Percentiles rank a stretch among this genome's conserved stretches.
Evolutionary conservation across 2,797 vertebrate species (phyloP).

Genomic region (Ceryle rudis): DNA sequence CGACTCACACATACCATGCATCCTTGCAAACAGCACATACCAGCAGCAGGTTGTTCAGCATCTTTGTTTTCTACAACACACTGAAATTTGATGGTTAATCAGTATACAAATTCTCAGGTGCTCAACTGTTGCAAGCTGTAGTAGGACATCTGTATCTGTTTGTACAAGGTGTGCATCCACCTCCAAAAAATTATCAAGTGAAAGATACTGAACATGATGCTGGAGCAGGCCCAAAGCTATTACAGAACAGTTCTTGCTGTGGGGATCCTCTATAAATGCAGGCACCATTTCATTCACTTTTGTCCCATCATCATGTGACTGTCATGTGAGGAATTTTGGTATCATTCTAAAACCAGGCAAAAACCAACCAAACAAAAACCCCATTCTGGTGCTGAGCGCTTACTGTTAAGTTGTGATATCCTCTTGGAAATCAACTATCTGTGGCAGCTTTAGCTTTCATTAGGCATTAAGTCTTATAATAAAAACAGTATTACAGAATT

Average conservation of each 20-base stretch:
- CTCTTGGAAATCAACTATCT: background rate
- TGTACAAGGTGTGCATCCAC: background rate
- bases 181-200: background rate
- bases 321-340: background rate
- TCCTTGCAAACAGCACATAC: background rate
- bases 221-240: background rate
- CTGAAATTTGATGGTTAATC: background rate
- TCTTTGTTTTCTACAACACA: background rate
- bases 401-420: background rate
- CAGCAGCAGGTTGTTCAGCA: background rate
- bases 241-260: background rate
- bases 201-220: background rate
- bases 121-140: background rate
- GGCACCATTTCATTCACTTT: background rate
- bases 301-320: background rate
- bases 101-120: background rate
- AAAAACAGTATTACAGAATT: background rate
- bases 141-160: background rate
- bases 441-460: background rate
- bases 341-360: background rate
- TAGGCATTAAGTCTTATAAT: background rate
- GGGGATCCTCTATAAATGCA: background rate
- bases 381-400: background rate
- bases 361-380: background rate
- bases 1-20: fast-evolving